phyloP scores from a whole-genome alignment of 2,113 vertebrate species.

The Albula goreensis region DNA sequence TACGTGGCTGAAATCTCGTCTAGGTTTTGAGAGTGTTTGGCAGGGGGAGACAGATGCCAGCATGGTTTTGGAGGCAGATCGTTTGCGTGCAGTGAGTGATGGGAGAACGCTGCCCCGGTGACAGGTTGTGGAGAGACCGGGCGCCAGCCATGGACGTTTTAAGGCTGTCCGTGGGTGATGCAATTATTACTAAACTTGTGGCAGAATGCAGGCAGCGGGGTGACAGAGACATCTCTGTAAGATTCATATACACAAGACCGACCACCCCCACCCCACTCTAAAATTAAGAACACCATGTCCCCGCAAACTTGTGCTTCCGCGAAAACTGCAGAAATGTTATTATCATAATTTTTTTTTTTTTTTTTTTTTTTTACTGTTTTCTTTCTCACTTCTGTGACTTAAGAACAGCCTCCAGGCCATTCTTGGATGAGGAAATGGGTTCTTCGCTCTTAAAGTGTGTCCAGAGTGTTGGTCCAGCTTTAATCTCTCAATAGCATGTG shows the following conservation, averaged over 20 bases:
- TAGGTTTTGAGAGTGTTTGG: constrained; percentile 7
- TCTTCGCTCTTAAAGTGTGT: background rate
- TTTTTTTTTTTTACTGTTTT: background rate
- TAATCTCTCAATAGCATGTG: background rate
- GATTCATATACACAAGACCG: background rate
- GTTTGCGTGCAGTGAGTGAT: constrained; percentile 27
- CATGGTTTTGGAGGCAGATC: constrained; percentile 14
- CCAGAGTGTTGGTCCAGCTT: background rate
- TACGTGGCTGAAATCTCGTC: constrained; percentile 14
- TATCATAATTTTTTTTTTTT: background rate
- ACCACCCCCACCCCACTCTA: background rate
- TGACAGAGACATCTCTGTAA: constrained; percentile 7
- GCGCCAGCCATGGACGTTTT: constrained; percentile 24
- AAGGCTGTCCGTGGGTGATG: constrained; percentile 17
- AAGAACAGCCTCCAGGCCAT: background rate
- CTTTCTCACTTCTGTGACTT: background rate
- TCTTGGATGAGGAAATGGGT: background rate
- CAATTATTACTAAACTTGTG: constrained; percentile 30
- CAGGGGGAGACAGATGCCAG: background rate
- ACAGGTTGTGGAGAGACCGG: constrained; percentile 19
- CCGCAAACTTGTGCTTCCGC: background rate
- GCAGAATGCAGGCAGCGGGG: background rate
- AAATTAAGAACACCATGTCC: background rate
- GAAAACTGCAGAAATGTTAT: background rate
- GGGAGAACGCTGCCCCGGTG: constrained; percentile 10